phyloP scores from a whole-genome alignment of 2,113 vertebrate genomes.

The Serilophus lunatus region DNA sequence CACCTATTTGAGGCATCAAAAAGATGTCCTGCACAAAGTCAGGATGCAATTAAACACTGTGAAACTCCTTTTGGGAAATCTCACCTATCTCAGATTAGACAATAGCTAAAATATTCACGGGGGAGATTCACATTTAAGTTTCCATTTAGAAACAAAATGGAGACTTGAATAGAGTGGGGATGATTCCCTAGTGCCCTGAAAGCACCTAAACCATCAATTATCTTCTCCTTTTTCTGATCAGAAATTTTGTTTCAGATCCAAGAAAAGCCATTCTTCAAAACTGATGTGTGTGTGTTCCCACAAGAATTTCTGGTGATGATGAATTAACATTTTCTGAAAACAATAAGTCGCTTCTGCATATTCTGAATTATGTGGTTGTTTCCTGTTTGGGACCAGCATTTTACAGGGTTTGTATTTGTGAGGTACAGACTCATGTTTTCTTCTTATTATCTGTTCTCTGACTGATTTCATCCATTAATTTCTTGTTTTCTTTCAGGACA shows the following conservation, averaged over 20 bases:
- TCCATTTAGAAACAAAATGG: neutral
- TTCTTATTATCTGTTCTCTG: neutral
- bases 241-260: neutral
- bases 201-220: conserved; percentile 3
- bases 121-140: neutral
- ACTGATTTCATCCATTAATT: neutral
- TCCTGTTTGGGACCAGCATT: neutral
- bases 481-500: neutral
- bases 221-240: neutral
- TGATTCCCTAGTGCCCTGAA: neutral
- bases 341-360: neutral
- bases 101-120: neutral
- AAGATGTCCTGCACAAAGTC: neutral
- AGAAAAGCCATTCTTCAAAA: conserved; percentile 2
- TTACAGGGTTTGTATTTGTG: neutral
- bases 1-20: neutral
- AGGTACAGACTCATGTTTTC: neutral
- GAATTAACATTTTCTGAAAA: neutral
- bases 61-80: neutral
- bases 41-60: neutral
- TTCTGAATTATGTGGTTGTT: neutral
- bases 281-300: neutral
- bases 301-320: neutral
- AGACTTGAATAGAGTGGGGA: neutral
- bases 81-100: neutral